phyloP scores from a whole-genome alignment of 1,140 invertebrate genomes.

The Heliconius eleuchia region DNA sequence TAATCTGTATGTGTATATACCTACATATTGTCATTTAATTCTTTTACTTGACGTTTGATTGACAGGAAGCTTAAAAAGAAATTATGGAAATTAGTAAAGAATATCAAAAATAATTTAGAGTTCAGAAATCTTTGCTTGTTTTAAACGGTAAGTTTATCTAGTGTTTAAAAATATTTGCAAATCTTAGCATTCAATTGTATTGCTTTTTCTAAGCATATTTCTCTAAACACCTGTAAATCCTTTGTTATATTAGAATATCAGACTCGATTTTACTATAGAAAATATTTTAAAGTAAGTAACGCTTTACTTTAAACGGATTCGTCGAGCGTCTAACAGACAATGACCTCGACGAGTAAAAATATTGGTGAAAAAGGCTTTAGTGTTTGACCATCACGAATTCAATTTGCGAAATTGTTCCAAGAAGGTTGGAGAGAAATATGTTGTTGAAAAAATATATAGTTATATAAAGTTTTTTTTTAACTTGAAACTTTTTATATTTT shows the following conservation, averaged over 20 bases:
- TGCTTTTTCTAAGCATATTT: background rate
- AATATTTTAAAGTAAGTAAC: slow-evolving; percentile 28
- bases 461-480: no score
- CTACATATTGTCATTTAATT: background rate
- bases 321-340: slow-evolving; percentile 36
- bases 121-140: background rate
- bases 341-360: slow-evolving; percentile 39
- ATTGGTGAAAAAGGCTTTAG: slow-evolving; percentile 26
- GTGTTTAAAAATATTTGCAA: background rate
- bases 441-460: background rate
- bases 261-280: slow-evolving; percentile 19
- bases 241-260: slow-evolving; percentile 5
- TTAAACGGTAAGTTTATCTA: background rate
- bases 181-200: background rate
- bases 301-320: slow-evolving; percentile 42
- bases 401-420: slow-evolving; percentile 27
- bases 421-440: background rate
- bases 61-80: background rate
- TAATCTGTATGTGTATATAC: background rate
- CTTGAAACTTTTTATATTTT: no score
- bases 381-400: slow-evolving; percentile 17
- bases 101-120: background rate
- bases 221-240: background rate
- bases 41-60: background rate
- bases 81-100: background rate